Evolutionary conservation across 2,113 vertebrate species (phyloP).

Genomic region (Trogon melanurus): DNA sequence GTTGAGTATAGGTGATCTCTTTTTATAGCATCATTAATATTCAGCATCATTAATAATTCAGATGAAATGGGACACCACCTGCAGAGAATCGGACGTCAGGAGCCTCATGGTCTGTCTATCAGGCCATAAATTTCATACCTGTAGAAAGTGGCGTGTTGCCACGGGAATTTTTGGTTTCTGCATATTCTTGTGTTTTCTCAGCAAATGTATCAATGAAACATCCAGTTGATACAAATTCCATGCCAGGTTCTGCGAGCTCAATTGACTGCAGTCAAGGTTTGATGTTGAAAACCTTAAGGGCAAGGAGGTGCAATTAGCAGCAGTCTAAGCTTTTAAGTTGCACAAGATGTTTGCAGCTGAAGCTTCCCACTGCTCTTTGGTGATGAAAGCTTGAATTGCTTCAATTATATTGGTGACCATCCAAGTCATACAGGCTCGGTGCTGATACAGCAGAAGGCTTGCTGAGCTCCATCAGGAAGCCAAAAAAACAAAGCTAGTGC

Average conservation of each 20-base stretch:
- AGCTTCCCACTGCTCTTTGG: not conserved
- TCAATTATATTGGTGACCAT: not conserved
- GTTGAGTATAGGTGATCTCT: not conserved
- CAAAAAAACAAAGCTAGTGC: not conserved
- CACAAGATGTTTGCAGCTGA: not conserved
- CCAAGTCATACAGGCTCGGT: not conserved
- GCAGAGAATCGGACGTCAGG: not conserved
- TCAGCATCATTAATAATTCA: not conserved
- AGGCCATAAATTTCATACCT: not conserved
- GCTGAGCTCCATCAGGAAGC: not conserved
- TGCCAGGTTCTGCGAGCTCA: not conserved
- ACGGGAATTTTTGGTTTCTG: not conserved
- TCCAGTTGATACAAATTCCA: not conserved
- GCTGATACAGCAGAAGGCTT: not conserved
- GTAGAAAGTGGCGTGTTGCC: not conserved
- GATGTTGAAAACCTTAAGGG: not conserved
- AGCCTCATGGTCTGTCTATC: rapidly evolving
- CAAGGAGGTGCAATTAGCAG: not conserved
- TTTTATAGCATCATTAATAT: not conserved
- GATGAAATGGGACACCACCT: not conserved
- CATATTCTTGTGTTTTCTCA: not conserved
- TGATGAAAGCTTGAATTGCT: not conserved
- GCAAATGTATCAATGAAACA: not conserved
- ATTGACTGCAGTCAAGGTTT: not conserved
- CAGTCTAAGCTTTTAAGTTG: not conserved